Evolutionary conservation across 1,140 invertebrate genomes (phyloP), one percentile per base, ranked within the genome.

Genomic region (Babylonia areolata): DNA sequence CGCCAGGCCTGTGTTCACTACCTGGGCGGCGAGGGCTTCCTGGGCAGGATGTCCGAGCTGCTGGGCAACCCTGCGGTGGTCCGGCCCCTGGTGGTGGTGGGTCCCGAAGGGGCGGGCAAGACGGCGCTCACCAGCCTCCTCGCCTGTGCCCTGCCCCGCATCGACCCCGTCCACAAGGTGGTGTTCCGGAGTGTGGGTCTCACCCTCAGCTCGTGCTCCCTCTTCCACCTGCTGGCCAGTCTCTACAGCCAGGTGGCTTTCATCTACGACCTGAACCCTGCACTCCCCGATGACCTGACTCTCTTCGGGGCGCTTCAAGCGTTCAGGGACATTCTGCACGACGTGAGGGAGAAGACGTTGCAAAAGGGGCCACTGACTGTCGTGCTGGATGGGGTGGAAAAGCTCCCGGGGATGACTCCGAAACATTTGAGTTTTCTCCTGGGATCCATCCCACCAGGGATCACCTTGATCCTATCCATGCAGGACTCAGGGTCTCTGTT

Each of bases 321-420:
- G n/a, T 88, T 88, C 73, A 79, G 85, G 40, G 42, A 64, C 11
- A 31, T 81, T 9, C 78, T 89, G 12, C 78, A 86, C 20, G 37
- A 81, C 2, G 71, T 78, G 17, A 81, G 83, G 39, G 88, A 79
- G 17, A 85, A 86, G 28, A 64, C 69, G 1, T 33, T 35, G 17
- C n/a, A 64, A 11, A 46, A 58, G n/a, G 86, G 88, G 17, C 71
- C 73, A 6, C 51, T 89, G 1, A 82, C 88, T 31, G 33, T 89
- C 6, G 51, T 89, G 9, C 40, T 89, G 31, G 89, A 89, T 71
- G 82, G 82, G 11, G 37, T 89, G 20, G 89, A 88, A 31, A 82
- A 46, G 31, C 71, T 88, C 1, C 81, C 69, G 11, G 86, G 84
- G 23, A 37, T 89, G 35, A 77, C 79, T 20, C 58, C 85, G 15